Evolutionary conservation across 2,797 vertebrate species (phyloP).

Genomic region (Spondyliosoma cantharus): DNA sequence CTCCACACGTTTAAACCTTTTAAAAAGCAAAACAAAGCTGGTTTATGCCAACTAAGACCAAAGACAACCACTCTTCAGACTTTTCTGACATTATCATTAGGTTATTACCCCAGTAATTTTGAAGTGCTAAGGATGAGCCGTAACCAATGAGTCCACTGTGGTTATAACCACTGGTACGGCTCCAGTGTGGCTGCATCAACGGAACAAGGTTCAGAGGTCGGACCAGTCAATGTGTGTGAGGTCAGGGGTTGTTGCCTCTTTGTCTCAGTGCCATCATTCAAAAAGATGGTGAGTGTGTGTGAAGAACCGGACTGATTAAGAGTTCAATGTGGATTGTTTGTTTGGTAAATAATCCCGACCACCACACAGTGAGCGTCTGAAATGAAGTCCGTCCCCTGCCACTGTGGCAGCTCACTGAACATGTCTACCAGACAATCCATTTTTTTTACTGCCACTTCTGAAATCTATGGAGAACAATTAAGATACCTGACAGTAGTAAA

Average conservation of each 20-base stretch:
- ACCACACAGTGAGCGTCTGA: background rate
- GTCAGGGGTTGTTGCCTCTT: constrained; percentile 25
- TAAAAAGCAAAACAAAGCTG: background rate
- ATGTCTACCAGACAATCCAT: background rate
- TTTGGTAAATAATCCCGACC: background rate
- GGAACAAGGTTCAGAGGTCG: constrained; percentile 39
- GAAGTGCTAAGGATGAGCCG: constrained; percentile 13
- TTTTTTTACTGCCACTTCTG: background rate
- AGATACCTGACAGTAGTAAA: background rate
- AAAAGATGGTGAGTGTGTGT: background rate
- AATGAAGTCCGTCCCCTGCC: no score
- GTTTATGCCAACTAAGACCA: background rate
- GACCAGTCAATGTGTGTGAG: constrained; percentile 4
- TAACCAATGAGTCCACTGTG: constrained; percentile 37
- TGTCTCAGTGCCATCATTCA: constrained; percentile 22
- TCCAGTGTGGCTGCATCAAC: background rate
- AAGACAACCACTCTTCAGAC: background rate
- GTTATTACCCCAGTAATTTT: constrained; percentile 1
- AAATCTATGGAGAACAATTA: no score
- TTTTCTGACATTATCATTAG: background rate
- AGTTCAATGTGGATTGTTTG: background rate
- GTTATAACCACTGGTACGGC: constrained; percentile 40
- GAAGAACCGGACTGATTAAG: background rate
- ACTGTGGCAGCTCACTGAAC: background rate
- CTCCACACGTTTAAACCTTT: no score